Percentiles rank a stretch among this genome's conserved stretches.
phyloP scores from a whole-genome alignment of 2,797 vertebrate species.

The Buphagus erythrorhynchus region DNA sequence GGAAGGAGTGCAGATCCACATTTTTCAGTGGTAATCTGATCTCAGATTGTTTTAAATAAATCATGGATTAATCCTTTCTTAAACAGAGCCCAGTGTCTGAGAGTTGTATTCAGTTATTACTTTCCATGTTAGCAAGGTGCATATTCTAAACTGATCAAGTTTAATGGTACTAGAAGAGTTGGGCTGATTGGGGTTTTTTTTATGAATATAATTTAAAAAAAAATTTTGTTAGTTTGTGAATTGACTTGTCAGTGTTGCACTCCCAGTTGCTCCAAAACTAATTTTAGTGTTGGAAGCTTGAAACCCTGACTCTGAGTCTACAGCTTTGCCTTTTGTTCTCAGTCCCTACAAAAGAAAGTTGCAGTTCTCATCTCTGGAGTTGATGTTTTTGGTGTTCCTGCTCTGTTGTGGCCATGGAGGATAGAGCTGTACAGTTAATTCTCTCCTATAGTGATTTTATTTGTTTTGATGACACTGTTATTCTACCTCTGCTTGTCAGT shows the following conservation, averaged over 20 bases:
- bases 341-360: not conserved
- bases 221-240: not conserved
- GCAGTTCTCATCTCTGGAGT: not conserved
- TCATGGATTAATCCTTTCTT: constrained; percentile 3
- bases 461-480: not conserved
- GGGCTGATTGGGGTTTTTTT: rapidly evolving
- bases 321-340: not conserved
- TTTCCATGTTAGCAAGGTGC: not conserved
- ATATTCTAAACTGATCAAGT: not conserved
- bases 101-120: not conserved
- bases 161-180: not conserved
- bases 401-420: not conserved
- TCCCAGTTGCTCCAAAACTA: not conserved
- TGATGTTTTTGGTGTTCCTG: not conserved
- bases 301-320: not conserved
- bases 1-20: not conserved
- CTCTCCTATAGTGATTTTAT: not conserved
- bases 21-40: not conserved
- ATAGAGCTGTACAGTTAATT: not conserved
- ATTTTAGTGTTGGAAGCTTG: not conserved
- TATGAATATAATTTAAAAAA: not conserved
- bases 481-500: not conserved
- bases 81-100: not conserved
- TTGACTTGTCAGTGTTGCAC: not conserved
- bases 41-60: not conserved